Evolutionary conservation across 1,140 invertebrate genomes (phyloP), one percentile per base, ranked within the genome.

Genomic region (Eulimnadia texana): DNA sequence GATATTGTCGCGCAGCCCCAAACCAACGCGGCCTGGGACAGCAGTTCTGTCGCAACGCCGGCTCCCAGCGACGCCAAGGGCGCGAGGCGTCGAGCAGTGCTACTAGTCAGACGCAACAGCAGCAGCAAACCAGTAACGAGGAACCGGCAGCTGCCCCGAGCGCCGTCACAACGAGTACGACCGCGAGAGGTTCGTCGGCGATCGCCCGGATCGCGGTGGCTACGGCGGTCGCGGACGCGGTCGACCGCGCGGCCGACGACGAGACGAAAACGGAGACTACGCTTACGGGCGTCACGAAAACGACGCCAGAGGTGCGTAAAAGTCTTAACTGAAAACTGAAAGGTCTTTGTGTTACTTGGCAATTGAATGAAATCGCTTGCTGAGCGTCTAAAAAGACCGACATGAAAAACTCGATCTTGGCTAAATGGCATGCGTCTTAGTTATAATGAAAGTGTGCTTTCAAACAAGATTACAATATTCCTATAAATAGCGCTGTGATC

Each of bases 1-100:
- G 50, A 65, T 59, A 54, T 58, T 61, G 51, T 61, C 59, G 58
- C 54, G 68, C 60, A 60, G 62, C 56, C 59, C 64, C 33, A 54
- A 64, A 62, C 33, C 66, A 68, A 74, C 60, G 65, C 62, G 63
- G 60, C 62, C 47, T 60, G 10, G 63, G 59, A 56, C 63, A 63
- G 54, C 53, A 61, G 25, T 20, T 51, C 22, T 47, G 19, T 3
- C 29, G 25, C 22, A 29, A 20, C 20, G 22, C 20, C 9, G 13
- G 28, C 25, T 6, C 24, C 20, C 3, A 29, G 28, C 9, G 25
- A 57, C 3, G n/a, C n/a, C n/a, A n/a, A n/a, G n/a, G n/a, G n/a
- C n/a, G n/a, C n/a, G n/a, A n/a, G n/a, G n/a, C n/a, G n/a, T n/a
- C n/a, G n/a, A n/a, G n/a, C n/a, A n/a, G n/a, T n/a, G n/a, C n/a